Percentiles rank a stretch among this genome's conserved stretches.
These are phyloP conservation scores for Forbesichthys agassizii DNA, from an alignment of 2,113 vertebrate genomes.

Conservation along the genomic window DNA sequence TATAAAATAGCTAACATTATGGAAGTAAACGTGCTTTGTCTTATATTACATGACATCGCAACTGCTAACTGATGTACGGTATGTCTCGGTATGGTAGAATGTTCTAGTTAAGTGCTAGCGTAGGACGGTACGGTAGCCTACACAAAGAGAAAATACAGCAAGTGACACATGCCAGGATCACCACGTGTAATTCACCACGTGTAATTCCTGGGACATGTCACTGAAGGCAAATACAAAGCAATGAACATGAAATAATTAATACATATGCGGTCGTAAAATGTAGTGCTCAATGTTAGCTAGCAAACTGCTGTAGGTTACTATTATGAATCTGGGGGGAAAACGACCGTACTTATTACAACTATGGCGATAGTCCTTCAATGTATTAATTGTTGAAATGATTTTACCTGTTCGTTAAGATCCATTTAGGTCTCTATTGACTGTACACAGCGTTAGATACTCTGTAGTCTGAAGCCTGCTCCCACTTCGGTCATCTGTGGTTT, in stretches of 20 bases:
- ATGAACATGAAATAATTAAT: background rate
- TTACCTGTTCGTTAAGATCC: conserved; percentile 74
- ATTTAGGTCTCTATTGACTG: conserved; percentile 33
- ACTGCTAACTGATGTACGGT: too few relatives aligned
- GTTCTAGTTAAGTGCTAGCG: too few relatives aligned
- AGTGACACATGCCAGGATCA: too few relatives aligned
- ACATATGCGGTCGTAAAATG: background rate
- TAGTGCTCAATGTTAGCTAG: background rate
- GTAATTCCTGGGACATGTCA: background rate
- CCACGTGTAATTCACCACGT: too few relatives aligned
- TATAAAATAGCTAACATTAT: too few relatives aligned
- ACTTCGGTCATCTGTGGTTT: background rate
- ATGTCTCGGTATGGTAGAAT: too few relatives aligned
- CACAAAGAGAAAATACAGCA: too few relatives aligned
- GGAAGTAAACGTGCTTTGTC: too few relatives aligned
- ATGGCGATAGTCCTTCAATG: background rate
- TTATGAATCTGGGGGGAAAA: background rate
- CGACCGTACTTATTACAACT: too few relatives aligned
- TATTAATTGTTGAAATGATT: background rate
- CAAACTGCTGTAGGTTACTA: background rate
- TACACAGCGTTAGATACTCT: too few relatives aligned
- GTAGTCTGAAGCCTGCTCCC: background rate
- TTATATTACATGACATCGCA: too few relatives aligned
- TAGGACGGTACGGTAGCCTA: too few relatives aligned
- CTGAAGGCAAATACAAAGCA: background rate